Conservation (phyloP, 2,888 invertebrate species). For the Nemapogon koenigi region DNA sequence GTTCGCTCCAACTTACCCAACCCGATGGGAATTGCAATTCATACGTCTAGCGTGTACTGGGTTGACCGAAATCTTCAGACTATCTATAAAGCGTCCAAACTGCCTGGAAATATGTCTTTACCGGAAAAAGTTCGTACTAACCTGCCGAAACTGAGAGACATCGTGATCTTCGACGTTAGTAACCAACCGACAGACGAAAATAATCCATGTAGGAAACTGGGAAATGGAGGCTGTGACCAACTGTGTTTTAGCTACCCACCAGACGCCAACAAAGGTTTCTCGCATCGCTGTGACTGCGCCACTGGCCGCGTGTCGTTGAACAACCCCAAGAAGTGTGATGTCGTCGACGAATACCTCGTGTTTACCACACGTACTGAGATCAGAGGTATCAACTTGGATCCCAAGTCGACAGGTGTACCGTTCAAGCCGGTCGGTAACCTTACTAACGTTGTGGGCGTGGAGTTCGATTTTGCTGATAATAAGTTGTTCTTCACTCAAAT, state of each 20-base stretch:
- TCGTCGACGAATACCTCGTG: conserved; percentile 87
- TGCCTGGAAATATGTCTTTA: conserved; percentile 73
- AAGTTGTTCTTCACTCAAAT: conserved; percentile 93
- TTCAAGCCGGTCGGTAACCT: conserved; percentile 85
- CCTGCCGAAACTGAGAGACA: conserved; percentile 84
- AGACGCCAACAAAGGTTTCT: conserved; percentile 35
- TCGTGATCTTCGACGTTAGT: conserved; percentile 87
- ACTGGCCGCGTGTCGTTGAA: conserved; percentile 76
- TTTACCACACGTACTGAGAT: conserved; percentile 96
- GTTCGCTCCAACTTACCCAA: conserved; percentile 89
- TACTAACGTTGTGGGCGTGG: conserved; percentile 93
- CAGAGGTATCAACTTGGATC: conserved; percentile 87
- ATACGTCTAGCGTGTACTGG: conserved; percentile 89
- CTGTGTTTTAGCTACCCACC: conserved; percentile 93
- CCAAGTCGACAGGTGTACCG: conserved; percentile 79
- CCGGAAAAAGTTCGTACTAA: conserved; percentile 81
- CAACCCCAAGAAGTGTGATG: conserved; percentile 77
- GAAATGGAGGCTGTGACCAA: conserved; percentile 90
- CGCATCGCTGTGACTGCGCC: conserved; percentile 82
- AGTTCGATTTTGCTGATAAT: conserved; percentile 91
- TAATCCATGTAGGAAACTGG: conserved; percentile 79
- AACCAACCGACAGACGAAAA: conserved; percentile 86
- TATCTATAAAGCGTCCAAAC: conserved; percentile 80
- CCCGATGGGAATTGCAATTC: conserved; percentile 91
- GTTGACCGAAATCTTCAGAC: conserved; percentile 90